These are phyloP conservation scores for Poecile montanus DNA, from an alignment of 2,797 vertebrate species.

Conservation along the genomic window DNA sequence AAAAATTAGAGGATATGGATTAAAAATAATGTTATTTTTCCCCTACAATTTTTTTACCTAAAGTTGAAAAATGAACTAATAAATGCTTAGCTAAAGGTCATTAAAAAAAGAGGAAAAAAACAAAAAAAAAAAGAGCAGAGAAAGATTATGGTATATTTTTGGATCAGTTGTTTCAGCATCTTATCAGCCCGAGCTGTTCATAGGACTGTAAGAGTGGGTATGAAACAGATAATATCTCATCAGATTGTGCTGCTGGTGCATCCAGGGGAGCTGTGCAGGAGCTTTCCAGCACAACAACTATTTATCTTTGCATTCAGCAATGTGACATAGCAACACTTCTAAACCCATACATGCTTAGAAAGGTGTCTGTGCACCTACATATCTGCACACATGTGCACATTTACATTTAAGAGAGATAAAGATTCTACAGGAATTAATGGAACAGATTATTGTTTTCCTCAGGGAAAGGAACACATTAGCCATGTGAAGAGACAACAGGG, in stretches of 20 bases:
- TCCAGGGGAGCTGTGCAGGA: not conserved
- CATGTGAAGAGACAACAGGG: not conserved
- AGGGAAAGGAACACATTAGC: not conserved
- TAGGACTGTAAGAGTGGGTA: not conserved
- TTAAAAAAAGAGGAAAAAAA: not conserved
- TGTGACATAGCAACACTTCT: not conserved
- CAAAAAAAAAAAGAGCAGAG: not conserved
- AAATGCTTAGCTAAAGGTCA: not conserved
- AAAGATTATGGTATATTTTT: constrained; percentile 12
- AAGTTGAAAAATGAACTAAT: not conserved
- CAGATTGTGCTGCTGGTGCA: not conserved
- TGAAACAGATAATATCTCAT: not conserved
- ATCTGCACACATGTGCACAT: not conserved
- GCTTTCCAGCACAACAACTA: not conserved
- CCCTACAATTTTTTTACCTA: not conserved
- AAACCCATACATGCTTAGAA: not conserved
- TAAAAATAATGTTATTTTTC: not conserved
- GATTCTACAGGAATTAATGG: not conserved
- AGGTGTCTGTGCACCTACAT: not conserved
- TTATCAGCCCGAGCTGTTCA: not conserved
- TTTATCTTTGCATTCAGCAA: not conserved
- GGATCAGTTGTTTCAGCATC: not conserved
- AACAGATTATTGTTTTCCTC: not conserved
- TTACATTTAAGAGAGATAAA: not conserved
- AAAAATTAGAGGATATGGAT: not conserved